Percentiles rank a stretch among this genome's conserved stretches.
These are phyloP conservation scores for Pyralis farinalis DNA, from an alignment of 2,888 invertebrate genomes.

Conservation along the genomic window DNA sequence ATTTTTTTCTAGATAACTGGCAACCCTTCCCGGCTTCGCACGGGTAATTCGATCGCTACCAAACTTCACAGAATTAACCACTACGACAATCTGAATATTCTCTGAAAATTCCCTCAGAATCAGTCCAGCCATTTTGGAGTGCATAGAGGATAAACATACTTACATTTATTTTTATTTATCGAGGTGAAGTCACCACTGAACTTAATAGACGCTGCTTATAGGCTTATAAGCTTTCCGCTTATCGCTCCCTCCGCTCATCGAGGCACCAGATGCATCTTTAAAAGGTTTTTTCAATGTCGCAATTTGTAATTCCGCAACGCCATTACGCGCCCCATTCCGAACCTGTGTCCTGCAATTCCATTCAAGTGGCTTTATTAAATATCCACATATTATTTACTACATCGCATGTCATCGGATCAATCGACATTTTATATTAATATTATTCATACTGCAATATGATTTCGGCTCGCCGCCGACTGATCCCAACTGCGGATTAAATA, in stretches of 20 bases:
- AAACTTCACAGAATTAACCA: no score
- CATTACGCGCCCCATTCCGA: conserved; percentile 2
- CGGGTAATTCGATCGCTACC: no score
- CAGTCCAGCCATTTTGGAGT: no score
- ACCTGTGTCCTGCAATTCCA: not conserved
- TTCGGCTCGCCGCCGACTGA: conserved; percentile 24
- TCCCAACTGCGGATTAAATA: conserved; percentile 40
- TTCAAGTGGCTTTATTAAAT: not conserved
- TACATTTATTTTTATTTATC: no score
- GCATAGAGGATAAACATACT: no score
- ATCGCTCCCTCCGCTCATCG: not conserved
- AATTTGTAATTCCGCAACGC: not conserved
- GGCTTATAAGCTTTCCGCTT: no score
- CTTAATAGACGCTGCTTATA: no score
- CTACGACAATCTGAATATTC: no score
- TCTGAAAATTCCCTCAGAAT: no score
- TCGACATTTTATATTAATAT: conserved; percentile 39
- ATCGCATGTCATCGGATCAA: conserved; percentile 33
- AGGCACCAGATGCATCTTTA: not conserved
- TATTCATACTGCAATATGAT: conserved; percentile 35
- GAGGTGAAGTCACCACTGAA: no score
- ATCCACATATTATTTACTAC: conserved; percentile 12
- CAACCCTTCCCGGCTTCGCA: no score
- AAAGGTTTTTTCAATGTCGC: not conserved
- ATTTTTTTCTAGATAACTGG: no score